These are phyloP conservation scores for Subacronicta megacephala DNA, from an alignment of 2,888 invertebrate genomes.

Conservation along the genomic window DNA sequence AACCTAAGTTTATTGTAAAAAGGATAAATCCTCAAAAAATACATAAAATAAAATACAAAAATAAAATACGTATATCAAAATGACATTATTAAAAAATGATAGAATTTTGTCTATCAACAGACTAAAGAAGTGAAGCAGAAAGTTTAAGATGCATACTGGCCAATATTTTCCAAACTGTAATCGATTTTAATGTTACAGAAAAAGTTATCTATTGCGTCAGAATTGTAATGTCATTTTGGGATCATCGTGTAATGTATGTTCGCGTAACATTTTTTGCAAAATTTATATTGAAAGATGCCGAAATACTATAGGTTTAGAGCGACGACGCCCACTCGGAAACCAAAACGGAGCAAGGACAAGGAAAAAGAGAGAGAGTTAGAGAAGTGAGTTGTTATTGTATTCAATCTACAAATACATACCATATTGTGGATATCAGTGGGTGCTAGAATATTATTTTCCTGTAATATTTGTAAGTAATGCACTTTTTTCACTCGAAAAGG, in stretches of 20 bases:
- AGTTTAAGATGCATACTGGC: conserved; percentile 18
- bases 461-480: too few relatives aligned
- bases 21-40: conserved; percentile 4
- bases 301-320: conserved; percentile 85
- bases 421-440: too few relatives aligned
- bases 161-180: not conserved
- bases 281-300: conserved; percentile 81
- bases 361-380: conserved; percentile 71
- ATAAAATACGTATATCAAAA: conserved; percentile 17
- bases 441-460: too few relatives aligned
- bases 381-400: conserved; percentile 56
- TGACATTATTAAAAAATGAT: conserved; percentile 12
- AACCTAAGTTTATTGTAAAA: not conserved
- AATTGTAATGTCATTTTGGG: conserved; percentile 63
- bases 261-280: conserved; percentile 69
- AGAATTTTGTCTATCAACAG: conserved; percentile 6
- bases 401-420: too few relatives aligned
- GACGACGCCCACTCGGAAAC: conserved; percentile 76
- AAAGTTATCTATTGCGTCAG: conserved; percentile 33
- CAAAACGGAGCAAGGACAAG: conserved; percentile 69
- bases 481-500: too few relatives aligned
- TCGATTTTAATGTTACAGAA: conserved; percentile 9
- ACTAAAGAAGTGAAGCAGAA: not conserved
- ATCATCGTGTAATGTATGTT: conserved; percentile 42
- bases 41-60: conserved; percentile 8